phyloP scores from a whole-genome alignment of 2,797 vertebrate species.

The Pantherophis vulpinus region DNA sequence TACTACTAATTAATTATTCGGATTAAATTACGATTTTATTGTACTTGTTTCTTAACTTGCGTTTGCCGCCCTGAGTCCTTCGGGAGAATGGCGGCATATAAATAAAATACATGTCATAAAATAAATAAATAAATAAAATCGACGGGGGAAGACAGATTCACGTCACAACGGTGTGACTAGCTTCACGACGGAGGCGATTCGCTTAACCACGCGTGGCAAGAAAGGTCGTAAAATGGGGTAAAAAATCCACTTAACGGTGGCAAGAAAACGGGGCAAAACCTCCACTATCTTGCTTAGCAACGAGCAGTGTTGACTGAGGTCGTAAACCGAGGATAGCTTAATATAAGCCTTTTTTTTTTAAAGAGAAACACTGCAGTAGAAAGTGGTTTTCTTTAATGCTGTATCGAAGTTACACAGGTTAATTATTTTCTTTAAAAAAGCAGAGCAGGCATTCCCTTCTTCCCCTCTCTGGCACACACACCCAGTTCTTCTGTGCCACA shows the following conservation, averaged over 20 bases:
- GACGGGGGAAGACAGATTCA: too few species aligned
- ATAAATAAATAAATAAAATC: too few species aligned
- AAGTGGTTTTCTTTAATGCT: background rate
- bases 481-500: background rate
- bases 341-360: background rate
- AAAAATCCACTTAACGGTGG: background rate
- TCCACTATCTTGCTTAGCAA: background rate
- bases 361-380: background rate
- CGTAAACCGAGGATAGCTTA: background rate
- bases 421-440: background rate
- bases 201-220: background rate
- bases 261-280: background rate
- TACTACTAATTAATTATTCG: too few species aligned
- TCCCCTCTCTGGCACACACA: too few species aligned
- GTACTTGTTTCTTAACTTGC: too few species aligned
- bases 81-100: too few species aligned
- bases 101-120: too few species aligned
- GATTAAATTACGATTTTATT: too few species aligned
- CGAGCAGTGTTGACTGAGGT: background rate
- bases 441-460: background rate
- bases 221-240: background rate
- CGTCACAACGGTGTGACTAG: background rate
- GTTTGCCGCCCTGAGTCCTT: too few species aligned
- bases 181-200: rapidly evolving
- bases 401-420: background rate